Evolutionary conservation across 2,113 vertebrate species (phyloP), one percentile per base, ranked within the genome.

Genomic region (Pavo muticus): DNA sequence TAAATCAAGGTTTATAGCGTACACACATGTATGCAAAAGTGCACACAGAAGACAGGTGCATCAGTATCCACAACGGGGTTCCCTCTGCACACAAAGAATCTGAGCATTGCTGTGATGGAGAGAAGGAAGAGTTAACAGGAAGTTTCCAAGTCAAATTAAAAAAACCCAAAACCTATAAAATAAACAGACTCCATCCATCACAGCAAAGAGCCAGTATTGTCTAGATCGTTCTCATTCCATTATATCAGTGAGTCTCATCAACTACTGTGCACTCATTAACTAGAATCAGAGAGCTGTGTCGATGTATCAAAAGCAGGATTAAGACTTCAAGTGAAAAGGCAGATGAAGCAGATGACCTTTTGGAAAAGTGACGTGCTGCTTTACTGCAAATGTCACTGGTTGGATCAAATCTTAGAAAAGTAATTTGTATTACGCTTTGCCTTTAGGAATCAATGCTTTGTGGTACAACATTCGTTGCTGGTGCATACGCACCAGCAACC

Each of bases 1-100:
- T 40, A 39, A 32, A n/a, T 1, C 60, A 11, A 10, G 23, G 42
- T 19, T 50, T 39, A 39, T 14, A 40, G 35, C 1, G 1, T 14
- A n/a, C 19, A 9, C 45, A 32, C 8, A 6, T 0, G 18, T 27
- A 32, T 6, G 13, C 30, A 69, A 35, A 70, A 3, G 2, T 20
- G 18, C 47, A 35, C 39, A 7, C 45, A 37, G 72, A 86, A 79
- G 21, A 1, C 60, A 44, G 11, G 29, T 11, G 20, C 8, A 9
- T 40, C 39, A 2, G 11, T 3, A 13, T 15, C 42, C 14, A 2
- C 0, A 3, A 2, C 1, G 4, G 40, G 19, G 2, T 61, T 61
- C n/a, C 27, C 32, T 29, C 2, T 29, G 42, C 15, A 72, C 57
- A 61, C 47, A 85, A 42, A 75, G 21, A 77, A 50, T 30, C 37